Evolutionary conservation across 2,797 vertebrate species (phyloP).

Genomic region (Discoglossus pictus): DNA sequence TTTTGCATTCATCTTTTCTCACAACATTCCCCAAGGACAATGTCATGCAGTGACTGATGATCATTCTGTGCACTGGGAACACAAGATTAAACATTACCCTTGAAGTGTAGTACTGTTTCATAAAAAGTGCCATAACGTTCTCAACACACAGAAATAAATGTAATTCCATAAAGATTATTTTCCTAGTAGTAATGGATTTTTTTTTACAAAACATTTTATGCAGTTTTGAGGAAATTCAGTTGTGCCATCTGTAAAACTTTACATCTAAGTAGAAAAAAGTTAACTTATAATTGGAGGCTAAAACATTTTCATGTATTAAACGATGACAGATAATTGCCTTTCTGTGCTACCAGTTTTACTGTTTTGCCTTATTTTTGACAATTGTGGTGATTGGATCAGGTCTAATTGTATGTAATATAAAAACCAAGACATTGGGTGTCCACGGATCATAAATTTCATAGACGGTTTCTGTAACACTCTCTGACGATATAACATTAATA

Average conservation of each 20-base stretch:
- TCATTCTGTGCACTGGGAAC: slow-evolving; percentile 38
- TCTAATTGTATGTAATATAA: too few species aligned
- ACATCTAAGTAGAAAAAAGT: neutral
- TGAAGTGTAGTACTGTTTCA: slow-evolving; percentile 39
- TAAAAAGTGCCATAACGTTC: slow-evolving; percentile 26
- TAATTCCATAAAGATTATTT: slow-evolving; percentile 4
- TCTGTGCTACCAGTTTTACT: neutral
- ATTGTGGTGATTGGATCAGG: too few species aligned
- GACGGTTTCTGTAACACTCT: too few species aligned
- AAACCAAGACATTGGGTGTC: too few species aligned
- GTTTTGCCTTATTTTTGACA: neutral
- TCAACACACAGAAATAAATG: slow-evolving; percentile 2
- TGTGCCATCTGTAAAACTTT: slow-evolving; percentile 1
- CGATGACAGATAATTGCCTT: neutral
- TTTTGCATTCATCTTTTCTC: slow-evolving; percentile 42
- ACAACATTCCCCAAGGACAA: slow-evolving; percentile 38
- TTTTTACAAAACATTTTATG: slow-evolving; percentile 17
- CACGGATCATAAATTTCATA: too few species aligned
- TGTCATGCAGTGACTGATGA: slow-evolving; percentile 42
- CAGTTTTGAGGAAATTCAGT: neutral
- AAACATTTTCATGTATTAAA: neutral
- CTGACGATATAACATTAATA: too few species aligned
- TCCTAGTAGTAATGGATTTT: slow-evolving; percentile 16
- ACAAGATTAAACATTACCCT: slow-evolving; percentile 48
- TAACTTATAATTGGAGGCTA: neutral